Base-by-base conservation (phyloP, 64 coral and sea anemone genomes). In the Pachyseris speciosa region DNA sequence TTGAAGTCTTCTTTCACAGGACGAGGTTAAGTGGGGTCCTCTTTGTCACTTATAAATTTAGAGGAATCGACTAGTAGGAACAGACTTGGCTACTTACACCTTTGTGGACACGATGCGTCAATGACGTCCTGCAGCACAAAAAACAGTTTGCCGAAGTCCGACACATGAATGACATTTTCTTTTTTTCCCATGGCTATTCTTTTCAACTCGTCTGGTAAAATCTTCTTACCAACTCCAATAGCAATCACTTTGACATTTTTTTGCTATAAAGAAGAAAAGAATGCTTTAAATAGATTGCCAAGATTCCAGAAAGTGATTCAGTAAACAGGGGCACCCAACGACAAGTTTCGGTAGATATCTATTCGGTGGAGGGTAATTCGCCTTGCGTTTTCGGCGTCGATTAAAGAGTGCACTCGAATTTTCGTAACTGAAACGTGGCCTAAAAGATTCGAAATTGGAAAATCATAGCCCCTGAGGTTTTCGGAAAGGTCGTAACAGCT, bases 211-310 rank as follows among this genome's bases (percentile, higher is more conserved):
- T 67, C 15, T 19, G 15, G 15, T 6, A 67, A 19, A 15, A 68
- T 69, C 1, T 37, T 49, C 0, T 61, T 39, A 26, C 83, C 90
- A 50, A 92, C 41, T 67, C 90, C 90, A 20, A 92, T 9, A 2
- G 83, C 90, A 15, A 92, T 86, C 1, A 75, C 67, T 65, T 92
- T 67, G 6, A 92, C 90, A 36, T 53, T 75, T 67, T 92, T 92
- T 50, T 78, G 6, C 90, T 92, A 36, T 13, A 74, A 29, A 78
- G 26, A 87, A 65, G 3, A 74, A 60, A 36, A 38, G 31, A 44
- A 11, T 78, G 30, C 25, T 20, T 47, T 6, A 25, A 17, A 30
- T 49, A 4, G 13, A 15, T 12, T 38, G 37, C 44, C 34, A 74
- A 77, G 43, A 45, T 45, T 45, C 11, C 43, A 11, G 43, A n/a